Percentiles rank a stretch among this genome's conserved stretches.
Evolutionary conservation across 1,140 invertebrate species (phyloP).

Genomic region (Mylabris phalerata): DNA sequence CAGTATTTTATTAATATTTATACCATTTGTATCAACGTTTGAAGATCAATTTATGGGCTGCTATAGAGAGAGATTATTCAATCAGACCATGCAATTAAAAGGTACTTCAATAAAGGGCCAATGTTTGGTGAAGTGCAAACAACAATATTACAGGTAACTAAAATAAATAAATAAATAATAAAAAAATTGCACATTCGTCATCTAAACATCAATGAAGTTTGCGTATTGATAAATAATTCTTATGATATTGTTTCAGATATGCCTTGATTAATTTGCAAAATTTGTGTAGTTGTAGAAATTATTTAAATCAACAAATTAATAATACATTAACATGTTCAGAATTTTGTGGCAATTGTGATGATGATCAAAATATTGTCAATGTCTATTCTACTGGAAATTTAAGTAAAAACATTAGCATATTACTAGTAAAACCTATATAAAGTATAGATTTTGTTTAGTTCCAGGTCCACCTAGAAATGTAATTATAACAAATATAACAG

Average conservation of each 20-base stretch:
- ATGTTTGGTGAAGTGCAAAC: conserved; percentile 26
- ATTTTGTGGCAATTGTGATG: conserved; percentile 20
- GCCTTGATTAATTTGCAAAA: conserved; percentile 12
- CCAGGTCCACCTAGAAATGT: conserved; percentile 35
- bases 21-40: conserved; percentile 6
- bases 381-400: conserved; percentile 31
- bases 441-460: neutral
- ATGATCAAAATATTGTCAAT: conserved; percentile 26
- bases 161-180: neutral
- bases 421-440: too few relatives aligned
- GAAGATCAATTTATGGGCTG: conserved; percentile 27
- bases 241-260: conserved; percentile 23
- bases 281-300: conserved; percentile 32
- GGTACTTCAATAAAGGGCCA: conserved; percentile 11
- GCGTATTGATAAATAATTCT: neutral
- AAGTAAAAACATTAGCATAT: conserved; percentile 18
- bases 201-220: too few relatives aligned
- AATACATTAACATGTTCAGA: conserved; percentile 21
- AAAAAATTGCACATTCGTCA: too few relatives aligned
- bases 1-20: conserved; percentile 5
- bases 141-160: conserved; percentile 29
- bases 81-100: conserved; percentile 14
- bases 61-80: conserved; percentile 20
- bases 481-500: conserved; percentile 30
- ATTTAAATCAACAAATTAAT: conserved; percentile 30